Evolutionary conservation across 2,113 vertebrate genomes (phyloP).

Genomic region (Halcyon malimbica): DNA sequence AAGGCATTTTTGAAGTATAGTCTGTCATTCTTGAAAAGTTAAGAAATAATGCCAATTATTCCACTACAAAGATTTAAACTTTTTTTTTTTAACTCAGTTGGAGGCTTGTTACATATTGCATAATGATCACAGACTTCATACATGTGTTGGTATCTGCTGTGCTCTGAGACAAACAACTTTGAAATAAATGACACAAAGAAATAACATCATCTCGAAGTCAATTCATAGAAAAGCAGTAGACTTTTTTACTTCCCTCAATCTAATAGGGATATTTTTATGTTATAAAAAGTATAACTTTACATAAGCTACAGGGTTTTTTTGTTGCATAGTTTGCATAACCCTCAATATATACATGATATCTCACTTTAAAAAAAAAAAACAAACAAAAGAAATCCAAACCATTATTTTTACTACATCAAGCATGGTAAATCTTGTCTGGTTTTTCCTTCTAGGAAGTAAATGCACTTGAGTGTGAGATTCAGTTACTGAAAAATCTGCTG

Average conservation of each 20-base stretch:
- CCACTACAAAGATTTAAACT: not conserved
- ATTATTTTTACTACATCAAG: not conserved
- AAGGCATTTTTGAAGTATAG: not conserved
- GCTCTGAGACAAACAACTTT: not conserved
- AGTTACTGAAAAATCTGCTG: conserved; percentile 95
- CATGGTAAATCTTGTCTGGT: not conserved
- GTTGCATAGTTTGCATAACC: not conserved
- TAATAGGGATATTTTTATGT: not conserved
- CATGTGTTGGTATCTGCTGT: not conserved
- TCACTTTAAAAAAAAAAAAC: not conserved
- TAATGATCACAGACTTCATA: not conserved
- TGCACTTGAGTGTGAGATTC: conserved; percentile 97
- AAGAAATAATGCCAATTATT: not conserved
- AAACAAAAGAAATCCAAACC: not conserved
- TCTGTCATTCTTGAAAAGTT: not conserved
- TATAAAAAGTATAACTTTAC: not conserved
- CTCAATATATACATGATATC: not conserved
- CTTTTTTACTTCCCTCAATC: not conserved
- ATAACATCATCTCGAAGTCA: not conserved
- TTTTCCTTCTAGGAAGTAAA: conserved; percentile 88
- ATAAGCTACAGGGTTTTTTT: not conserved
- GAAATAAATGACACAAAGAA: not conserved
- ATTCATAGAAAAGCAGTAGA: not conserved
- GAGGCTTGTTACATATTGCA: not conserved
- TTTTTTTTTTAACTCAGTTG: not conserved